Base-by-base conservation (phyloP, 2,797 vertebrate species). In the Lindbergichthys nudifrons region DNA sequence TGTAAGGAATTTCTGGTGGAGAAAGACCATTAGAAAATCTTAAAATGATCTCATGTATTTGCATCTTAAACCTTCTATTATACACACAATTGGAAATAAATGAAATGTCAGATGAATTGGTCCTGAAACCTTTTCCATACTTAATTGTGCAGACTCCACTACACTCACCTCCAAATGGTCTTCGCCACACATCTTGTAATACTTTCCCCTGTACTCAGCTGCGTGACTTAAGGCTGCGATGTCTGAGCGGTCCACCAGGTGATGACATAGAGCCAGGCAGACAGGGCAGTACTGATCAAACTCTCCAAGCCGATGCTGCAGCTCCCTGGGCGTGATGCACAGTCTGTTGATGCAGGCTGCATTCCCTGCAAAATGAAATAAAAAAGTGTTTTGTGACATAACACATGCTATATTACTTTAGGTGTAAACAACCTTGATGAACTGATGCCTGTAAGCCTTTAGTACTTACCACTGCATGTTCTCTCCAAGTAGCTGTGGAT, bases 241-340 rank as follows among this genome's bases (percentile, higher is more conserved):
- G 62, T 69, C 74, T 21, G 97, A 97, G 83, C 95, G 95, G 75
- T 99, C 97, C 64, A 95, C 77, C 56, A 99, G 82, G 81, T 99
- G 96, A 2, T 77, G 32, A 7, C 91, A 90, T 68, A 97, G 95
- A 80, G 95, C 96, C 73, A 99, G 90, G 83, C 96, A 98, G 70
- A 99, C 95, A 0, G 98, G 97, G 77, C 98, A 99, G 87, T 97
- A 97, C 26, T 95, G 95, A 7, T 88, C 93, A 89, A 97, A 98
- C 81, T 97, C 95, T 43, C 97, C 97, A 64, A 99, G 93, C 1
- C 91, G 93, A 63, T 76, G 64, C 63, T 89, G 85, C 75, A 99
- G 90, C 83, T 99, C 96, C 45, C 90, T 61, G 0, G 96, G 96
- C 60, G 95, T 96, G 83, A 99, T 93, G 30, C 97, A 97, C 71